Evolutionary conservation across 2,888 invertebrate genomes (phyloP).

Genomic region (Crioceris asparagi): DNA sequence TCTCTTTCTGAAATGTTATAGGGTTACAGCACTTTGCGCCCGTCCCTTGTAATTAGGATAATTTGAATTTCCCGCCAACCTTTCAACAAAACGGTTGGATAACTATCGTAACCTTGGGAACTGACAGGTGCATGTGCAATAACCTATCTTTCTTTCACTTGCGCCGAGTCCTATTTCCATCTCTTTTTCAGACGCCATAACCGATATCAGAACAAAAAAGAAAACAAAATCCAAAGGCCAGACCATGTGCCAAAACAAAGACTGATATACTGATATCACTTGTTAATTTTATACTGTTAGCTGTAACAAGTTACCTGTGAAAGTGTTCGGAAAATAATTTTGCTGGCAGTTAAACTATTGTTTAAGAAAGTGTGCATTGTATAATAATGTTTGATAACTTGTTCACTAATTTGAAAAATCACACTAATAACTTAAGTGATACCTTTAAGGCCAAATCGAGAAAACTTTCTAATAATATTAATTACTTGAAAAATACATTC

Average conservation of each 20-base stretch:
- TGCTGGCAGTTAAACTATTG: slow-evolving; percentile 5
- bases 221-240: slow-evolving; percentile 13
- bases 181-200: slow-evolving; percentile 13
- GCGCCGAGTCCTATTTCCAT: slow-evolving; percentile 5
- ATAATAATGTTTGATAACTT: slow-evolving; percentile 40
- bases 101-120: slow-evolving; percentile 15
- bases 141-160: slow-evolving; percentile 11
- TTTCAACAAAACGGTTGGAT: too few relatives aligned
- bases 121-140: slow-evolving; percentile 19
- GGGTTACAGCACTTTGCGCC: too few relatives aligned
- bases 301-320: too few relatives aligned
- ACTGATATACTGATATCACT: slow-evolving; percentile 12
- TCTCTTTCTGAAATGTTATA: too few relatives aligned
- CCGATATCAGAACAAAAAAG: slow-evolving; percentile 15
- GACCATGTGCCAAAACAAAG: slow-evolving; percentile 24
- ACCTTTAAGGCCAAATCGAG: slow-evolving; percentile 34
- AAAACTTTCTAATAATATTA: slow-evolving; percentile 32
- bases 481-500: slow-evolving; percentile 31
- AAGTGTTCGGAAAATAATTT: too few relatives aligned
- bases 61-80: neutral
- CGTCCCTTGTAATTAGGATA: too few relatives aligned
- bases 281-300: too few relatives aligned
- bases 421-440: slow-evolving; percentile 37
- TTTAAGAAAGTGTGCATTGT: slow-evolving; percentile 1
- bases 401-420: slow-evolving; percentile 37